Evolutionary conservation across 2,113 vertebrate genomes (phyloP).

Genomic region (Oreochromis aureus): DNA sequence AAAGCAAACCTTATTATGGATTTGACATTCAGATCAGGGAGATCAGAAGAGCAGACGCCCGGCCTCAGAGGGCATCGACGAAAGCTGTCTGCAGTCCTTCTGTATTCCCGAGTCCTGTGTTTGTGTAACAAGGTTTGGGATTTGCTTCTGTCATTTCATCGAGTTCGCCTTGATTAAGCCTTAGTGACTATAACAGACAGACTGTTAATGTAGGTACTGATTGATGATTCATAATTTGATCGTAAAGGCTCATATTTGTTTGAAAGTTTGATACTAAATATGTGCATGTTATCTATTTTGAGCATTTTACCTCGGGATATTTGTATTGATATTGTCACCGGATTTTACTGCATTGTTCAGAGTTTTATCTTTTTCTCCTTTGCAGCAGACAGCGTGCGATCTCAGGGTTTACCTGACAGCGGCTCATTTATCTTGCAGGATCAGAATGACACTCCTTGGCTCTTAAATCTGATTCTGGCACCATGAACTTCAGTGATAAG

Average conservation of each 20-base stretch:
- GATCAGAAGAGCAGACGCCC: neutral
- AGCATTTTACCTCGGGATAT: neutral
- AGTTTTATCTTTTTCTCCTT: neutral
- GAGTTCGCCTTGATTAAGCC: neutral
- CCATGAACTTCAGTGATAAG: constrained; percentile 24
- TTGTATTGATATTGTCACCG: neutral
- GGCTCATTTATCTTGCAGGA: constrained; percentile 8
- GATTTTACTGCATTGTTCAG: neutral
- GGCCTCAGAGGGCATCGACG: neutral
- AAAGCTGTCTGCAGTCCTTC: neutral
- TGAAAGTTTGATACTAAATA: neutral
- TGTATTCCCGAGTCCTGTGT: neutral
- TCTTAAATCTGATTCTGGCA: constrained; percentile 33
- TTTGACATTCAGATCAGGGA: constrained; percentile 35
- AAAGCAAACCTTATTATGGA: constrained; percentile 19
- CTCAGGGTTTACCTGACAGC: neutral
- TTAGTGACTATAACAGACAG: neutral
- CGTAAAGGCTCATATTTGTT: neutral
- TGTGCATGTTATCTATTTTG: neutral
- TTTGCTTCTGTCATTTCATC: neutral
- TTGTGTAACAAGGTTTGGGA: neutral
- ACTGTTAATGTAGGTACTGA: neutral
- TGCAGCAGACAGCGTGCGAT: neutral
- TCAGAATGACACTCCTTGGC: constrained; percentile 16
- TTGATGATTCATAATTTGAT: neutral